Evolutionary conservation across 1,140 invertebrate genomes (phyloP).

Genomic region (Thaumatotibia leucotreta): DNA sequence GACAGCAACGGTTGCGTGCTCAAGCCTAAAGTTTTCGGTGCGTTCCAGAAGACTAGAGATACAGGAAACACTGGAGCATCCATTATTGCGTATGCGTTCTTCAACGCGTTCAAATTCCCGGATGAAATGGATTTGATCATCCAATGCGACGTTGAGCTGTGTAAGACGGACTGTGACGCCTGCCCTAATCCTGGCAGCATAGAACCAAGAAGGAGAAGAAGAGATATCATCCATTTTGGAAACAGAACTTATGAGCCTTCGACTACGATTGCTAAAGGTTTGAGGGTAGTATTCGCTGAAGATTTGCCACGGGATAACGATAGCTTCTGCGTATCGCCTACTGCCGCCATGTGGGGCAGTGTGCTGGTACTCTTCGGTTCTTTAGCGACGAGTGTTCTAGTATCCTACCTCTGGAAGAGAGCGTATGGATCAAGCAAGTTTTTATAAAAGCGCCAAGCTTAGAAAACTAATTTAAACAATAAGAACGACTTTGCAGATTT

Average conservation of each 20-base stretch:
- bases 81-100: slow-evolving; percentile 87
- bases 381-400: slow-evolving; percentile 55
- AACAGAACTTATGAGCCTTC: slow-evolving; percentile 76
- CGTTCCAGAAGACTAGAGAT: slow-evolving; percentile 87
- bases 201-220: slow-evolving; percentile 79
- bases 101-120: slow-evolving; percentile 93
- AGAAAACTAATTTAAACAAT: slow-evolving; percentile 8
- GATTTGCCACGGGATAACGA: slow-evolving; percentile 71
- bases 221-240: slow-evolving; percentile 65
- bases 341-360: slow-evolving; percentile 68
- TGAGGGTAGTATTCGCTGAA: slow-evolving; percentile 82
- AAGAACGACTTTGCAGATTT: neutral
- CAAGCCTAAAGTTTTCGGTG: slow-evolving; percentile 89
- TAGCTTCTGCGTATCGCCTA: slow-evolving; percentile 61
- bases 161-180: slow-evolving; percentile 87
- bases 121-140: slow-evolving; percentile 91
- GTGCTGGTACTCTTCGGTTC: slow-evolving; percentile 55
- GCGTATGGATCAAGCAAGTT: slow-evolving; percentile 51
- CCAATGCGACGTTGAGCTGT: slow-evolving; percentile 90
- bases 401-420: slow-evolving; percentile 59
- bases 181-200: slow-evolving; percentile 83
- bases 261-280: slow-evolving; percentile 78
- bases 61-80: slow-evolving; percentile 85
- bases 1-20: slow-evolving; percentile 88
- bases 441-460: slow-evolving; percentile 22